Evolutionary conservation across 1,140 invertebrate species (phyloP).

Genomic region (Piezodorus guildinii): DNA sequence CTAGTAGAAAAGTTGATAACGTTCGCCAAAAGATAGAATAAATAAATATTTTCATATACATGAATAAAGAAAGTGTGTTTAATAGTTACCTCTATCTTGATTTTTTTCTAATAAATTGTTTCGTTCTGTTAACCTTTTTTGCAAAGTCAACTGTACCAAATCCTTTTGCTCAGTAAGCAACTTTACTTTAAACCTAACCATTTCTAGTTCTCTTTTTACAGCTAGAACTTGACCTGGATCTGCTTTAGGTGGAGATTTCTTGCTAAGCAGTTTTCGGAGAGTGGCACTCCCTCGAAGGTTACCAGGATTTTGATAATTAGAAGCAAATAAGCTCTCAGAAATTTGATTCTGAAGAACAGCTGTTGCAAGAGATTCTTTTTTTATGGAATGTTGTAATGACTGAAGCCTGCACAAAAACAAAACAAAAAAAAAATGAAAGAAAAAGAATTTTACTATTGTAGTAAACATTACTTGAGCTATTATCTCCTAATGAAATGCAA

Average conservation of each 20-base stretch:
- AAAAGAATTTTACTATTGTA: no score
- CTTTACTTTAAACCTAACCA: constrained; percentile 43
- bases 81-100: constrained; percentile 36
- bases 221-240: constrained; percentile 16
- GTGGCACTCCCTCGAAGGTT: constrained; percentile 23
- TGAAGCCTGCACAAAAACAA: constrained; percentile 38
- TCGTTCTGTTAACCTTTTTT: constrained; percentile 29
- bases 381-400: constrained; percentile 44
- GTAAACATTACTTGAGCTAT: no score
- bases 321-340: constrained; percentile 30
- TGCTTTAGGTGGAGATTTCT: background rate
- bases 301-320: background rate
- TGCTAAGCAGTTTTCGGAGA: constrained; percentile 25
- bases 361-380: constrained; percentile 42
- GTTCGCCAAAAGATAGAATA: background rate
- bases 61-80: background rate
- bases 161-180: constrained; percentile 44
- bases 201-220: constrained; percentile 42
- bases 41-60: background rate
- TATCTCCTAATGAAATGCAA: no score
- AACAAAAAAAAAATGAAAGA: no score
- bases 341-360: constrained; percentile 42
- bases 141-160: constrained; percentile 34
- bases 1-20: no score
- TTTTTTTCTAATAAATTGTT: constrained; percentile 34